These are phyloP conservation scores for Plecotus auritus DNA, from an alignment of 2,113 vertebrate genomes.

Conservation along the genomic window DNA sequence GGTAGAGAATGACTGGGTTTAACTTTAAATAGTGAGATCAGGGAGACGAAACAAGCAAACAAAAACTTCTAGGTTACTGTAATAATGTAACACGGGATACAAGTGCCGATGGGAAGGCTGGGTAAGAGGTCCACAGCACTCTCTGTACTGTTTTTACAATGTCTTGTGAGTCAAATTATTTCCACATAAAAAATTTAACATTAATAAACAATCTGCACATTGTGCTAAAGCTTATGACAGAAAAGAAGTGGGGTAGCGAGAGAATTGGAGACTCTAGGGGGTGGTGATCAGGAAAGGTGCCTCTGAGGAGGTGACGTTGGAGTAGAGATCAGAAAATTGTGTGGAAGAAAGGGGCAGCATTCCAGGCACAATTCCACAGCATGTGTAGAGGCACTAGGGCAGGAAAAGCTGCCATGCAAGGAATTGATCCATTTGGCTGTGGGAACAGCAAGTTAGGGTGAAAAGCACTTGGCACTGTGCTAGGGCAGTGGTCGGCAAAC, in stretches of 20 bases:
- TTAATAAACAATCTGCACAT: not conserved
- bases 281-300: not conserved
- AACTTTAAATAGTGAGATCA: not conserved
- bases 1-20: not conserved
- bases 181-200: not conserved
- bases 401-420: not conserved
- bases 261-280: not conserved
- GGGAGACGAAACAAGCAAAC: not conserved
- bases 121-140: not conserved
- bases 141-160: not conserved
- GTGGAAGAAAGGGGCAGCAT: not conserved
- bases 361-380: not conserved
- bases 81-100: not conserved
- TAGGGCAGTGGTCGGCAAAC: not conserved
- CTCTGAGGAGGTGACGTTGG: not conserved
- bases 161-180: not conserved
- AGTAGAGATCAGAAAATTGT: not conserved
- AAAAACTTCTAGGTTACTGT: not conserved
- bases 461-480: not conserved
- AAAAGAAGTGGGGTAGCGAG: not conserved
- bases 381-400: not conserved
- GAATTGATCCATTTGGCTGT: not conserved
- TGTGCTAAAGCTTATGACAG: not conserved
- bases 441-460: not conserved
- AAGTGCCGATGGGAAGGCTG: not conserved